Evolutionary conservation across 1,140 invertebrate genomes (phyloP), one percentile per base, ranked within the genome.

Genomic region (Sitophilus oryzae): DNA sequence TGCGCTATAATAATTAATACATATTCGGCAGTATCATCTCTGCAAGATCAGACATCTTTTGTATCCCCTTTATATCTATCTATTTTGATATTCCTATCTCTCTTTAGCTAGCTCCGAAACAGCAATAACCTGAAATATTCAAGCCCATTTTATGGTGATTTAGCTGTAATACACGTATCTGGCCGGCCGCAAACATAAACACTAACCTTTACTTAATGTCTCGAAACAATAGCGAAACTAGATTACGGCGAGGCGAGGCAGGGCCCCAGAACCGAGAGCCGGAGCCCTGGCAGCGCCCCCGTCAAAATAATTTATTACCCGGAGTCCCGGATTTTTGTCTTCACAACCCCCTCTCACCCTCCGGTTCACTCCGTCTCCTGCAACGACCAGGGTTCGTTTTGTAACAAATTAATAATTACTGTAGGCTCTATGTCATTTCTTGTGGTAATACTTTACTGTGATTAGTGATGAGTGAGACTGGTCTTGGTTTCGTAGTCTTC

Each of bases 291-390:
- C 63, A 63, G 56, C 51, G 64, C 66, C 65, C 59, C 52, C 60
- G 66, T 69, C 67, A 68, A 66, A 67, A 68, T 69, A 68, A 69
- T 69, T 69, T 69, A 69, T 66, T 66, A 69, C 59, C 65, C 61
- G 61, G 59, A 62, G 25, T 11, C 11, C 58, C 61, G 60, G 52
- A 69, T 69, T 69, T 69, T 69, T 68, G 67, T 61, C 65, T 64
- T 62, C 65, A 59, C 58, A 64, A 58, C 54, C 63, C 66, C 63
- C 55, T 56, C 61, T 23, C 38, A 15, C 14, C 38, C 14, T 14
- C 14, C 19, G 18, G 4, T 14, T 14, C 38, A 14, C 38, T 20
- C 14, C 14, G 38, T 5, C 5, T 5, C 38, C 38, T 14, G 38
- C 5, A 30, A 30, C 25, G 25, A 30, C 11, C 5, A 30, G 5